These are phyloP conservation scores for Meriones unguiculatus DNA, from an alignment of 2,113 vertebrate species.

Conservation along the genomic window DNA sequence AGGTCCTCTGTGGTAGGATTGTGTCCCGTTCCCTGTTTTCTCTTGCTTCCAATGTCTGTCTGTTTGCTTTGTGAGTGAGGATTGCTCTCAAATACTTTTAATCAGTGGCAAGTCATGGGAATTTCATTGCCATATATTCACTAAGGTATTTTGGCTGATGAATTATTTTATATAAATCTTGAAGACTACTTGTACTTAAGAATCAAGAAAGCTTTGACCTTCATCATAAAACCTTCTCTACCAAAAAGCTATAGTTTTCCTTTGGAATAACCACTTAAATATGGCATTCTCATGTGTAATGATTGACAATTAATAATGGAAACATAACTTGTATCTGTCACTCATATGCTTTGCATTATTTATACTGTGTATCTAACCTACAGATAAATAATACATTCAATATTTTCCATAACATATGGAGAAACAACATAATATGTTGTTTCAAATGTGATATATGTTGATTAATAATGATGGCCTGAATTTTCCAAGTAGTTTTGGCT, in stretches of 20 bases:
- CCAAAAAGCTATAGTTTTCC: not conserved
- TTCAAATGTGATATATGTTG: conserved; percentile 28
- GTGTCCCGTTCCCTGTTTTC: too few species aligned
- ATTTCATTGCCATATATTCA: not conserved
- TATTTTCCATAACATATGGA: not conserved
- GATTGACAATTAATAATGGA: conserved; percentile 13
- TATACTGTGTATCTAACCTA: not conserved
- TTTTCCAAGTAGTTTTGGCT: conserved; percentile 31
- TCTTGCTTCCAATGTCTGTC: too few species aligned
- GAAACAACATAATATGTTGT: not conserved
- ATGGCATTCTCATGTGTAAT: not conserved
- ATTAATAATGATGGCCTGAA: conserved; percentile 32
- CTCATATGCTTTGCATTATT: not conserved
- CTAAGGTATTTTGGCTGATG: not conserved
- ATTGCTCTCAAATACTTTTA: not conserved
- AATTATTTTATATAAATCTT: not conserved
- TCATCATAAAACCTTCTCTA: not conserved
- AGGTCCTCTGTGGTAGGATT: too few species aligned
- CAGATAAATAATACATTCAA: not conserved
- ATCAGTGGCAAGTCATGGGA: not conserved
- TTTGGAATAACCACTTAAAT: not conserved
- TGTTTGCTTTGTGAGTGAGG: too few species aligned
- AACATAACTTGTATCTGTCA: not conserved
- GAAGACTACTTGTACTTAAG: not conserved
- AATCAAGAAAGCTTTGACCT: not conserved